Evolutionary conservation across 92 coral and sea anemone species (phyloP), one percentile per base, ranked within the genome.

Genomic region (Phenganax subtilis): DNA sequence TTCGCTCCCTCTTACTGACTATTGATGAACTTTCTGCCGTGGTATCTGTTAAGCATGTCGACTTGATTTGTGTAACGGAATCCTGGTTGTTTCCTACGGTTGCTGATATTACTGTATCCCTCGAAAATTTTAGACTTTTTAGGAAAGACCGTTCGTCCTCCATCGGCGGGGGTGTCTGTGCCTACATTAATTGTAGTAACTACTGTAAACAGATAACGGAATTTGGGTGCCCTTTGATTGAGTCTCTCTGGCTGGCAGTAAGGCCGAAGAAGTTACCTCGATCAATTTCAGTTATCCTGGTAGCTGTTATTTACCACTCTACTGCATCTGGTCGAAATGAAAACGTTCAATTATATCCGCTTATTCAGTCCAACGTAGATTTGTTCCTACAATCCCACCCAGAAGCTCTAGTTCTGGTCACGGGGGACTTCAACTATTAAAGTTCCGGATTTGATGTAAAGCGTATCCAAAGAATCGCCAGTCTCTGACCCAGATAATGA

Each of bases 391-490:
- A 62, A 62, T 62, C 69, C 20, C 69, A 62, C 20, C 69, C 69
- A 12, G 69, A 62, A 7, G 69, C 69, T 10, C 69, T 62, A 12
- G 69, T 62, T n/a, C 69, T 62, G 20, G 69, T 62, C 14, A 62
- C 69, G 25, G 25, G 25, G 25, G 25, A 20, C 25, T 20, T 20
- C 25, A 20, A 20, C 25, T 20, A 20, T 20, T 62, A n/a, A 28
- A 9, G 69, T 9, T 12, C 69, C 20, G 15, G 69, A 7, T 62
- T 62, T n/a, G 20, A n/a, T 28, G 69, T n/a, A 9, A 62, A 62
- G 25, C 20, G 7, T 62, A 62, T 62, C 20, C 69, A 62, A n/a
- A 51, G 79, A 74, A 47, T 29, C 47, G 12, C 59, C 53, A 30
- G 60, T 5, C 79, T 74, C 12, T 47, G 25, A 20, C 53, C 55